Conservation (phyloP, 2,797 vertebrate species). For the Phataginus tetradactyla region DNA sequence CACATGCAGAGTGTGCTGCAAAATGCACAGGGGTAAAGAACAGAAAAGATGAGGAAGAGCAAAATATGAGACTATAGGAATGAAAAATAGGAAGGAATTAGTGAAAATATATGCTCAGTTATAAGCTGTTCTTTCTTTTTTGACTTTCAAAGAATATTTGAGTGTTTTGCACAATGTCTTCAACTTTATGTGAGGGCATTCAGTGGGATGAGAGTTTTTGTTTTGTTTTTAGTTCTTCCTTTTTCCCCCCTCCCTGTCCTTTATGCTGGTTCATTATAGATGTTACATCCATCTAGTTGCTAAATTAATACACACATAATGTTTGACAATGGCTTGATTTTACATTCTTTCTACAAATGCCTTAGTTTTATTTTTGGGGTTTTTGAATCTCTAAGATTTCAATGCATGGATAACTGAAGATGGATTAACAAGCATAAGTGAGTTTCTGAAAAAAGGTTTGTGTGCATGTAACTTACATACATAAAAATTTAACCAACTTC, state of each 20-base stretch:
- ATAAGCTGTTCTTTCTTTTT: neutral
- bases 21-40: neutral
- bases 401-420: constrained; percentile 40
- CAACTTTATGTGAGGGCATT: neutral
- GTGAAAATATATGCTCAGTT: neutral
- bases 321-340: neutral
- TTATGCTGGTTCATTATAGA: neutral
- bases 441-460: constrained; percentile 57
- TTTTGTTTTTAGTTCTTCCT: neutral
- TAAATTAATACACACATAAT: neutral
- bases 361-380: constrained; percentile 52
- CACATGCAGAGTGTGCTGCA: neutral
- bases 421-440: constrained; percentile 34
- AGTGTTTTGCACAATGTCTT: neutral
- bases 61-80: neutral
- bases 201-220: neutral
- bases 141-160: neutral
- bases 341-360: neutral
- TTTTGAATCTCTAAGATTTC: constrained; percentile 14
- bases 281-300: constrained; percentile 1
- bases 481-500: constrained; percentile 38
- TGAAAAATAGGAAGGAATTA: neutral
- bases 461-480: neutral
- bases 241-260: neutral
- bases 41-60: neutral